Base-by-base conservation (phyloP, 2,888 invertebrate species). In the Druceiella hillmani region DNA sequence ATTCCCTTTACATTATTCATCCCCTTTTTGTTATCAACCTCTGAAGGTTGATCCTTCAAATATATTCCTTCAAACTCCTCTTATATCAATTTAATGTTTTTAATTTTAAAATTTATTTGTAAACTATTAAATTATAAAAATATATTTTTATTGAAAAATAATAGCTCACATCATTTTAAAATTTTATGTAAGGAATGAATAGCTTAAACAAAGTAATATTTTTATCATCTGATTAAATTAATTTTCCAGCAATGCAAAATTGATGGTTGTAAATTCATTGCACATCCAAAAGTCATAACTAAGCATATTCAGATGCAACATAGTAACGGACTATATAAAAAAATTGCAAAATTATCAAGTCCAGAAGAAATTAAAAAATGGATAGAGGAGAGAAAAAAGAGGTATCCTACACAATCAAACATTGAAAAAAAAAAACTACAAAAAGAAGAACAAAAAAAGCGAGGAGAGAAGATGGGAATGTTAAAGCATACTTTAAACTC, bases 231-330 rank as follows among this genome's bases (percentile, higher is more conserved):
- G 11, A 15, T 10, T 22, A 12, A 24, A 31, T 6, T 36, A n/a
- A 11, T 26, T 4, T 65, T 67, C 37, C 59, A 72, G 61, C 74
- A 75, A 59, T 94, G 93, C 56, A 83, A 81, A 33, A 76, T 85
- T 34, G 87, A 87, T 51, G 86, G 84, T 9, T 94, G 93, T 56
- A 74, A 70, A 20, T 90, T 87, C 64, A 68, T 79, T 40, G 90
- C 87, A 3, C 85, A 87, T 57, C 78, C 83, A 3, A 81, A 81
- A 58, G 74, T 91, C 2, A 78, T 94, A 9, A 81, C 83, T 42
- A 81, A 81, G 49, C 94, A 94, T 56, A 78, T 88, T 48, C 75
- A 77, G 57, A 80, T 85, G 74, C 87, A 91, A 63, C 93, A 94
- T 61, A 74, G 76, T 4, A 79, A 83, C n/a, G 92, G 91, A 1